These are phyloP conservation scores for Paraplagusia blochii DNA, from an alignment of 2,113 vertebrate species.

Conservation along the genomic window DNA sequence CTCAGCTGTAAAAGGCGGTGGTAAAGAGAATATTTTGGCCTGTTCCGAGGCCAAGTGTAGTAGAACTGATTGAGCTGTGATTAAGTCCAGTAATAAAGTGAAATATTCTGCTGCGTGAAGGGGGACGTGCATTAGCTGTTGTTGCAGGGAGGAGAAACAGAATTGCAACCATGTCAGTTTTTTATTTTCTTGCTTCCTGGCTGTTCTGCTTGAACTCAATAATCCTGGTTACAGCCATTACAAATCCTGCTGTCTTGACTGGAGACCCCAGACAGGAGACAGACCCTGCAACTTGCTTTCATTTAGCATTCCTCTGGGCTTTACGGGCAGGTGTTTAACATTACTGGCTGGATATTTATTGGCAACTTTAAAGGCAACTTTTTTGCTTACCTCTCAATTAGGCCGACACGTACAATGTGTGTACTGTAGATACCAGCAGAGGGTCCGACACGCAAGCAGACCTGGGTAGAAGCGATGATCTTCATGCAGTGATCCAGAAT, in stretches of 20 bases:
- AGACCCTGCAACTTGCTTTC: constrained; percentile 76
- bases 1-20: constrained; percentile 30
- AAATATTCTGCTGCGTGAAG: constrained; percentile 17
- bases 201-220: constrained; percentile 70
- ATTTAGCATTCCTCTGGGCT: constrained; percentile 80
- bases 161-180: constrained; percentile 40
- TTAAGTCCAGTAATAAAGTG: constrained; percentile 22
- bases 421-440: constrained; percentile 39
- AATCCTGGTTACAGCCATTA: constrained; percentile 78
- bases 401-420: constrained; percentile 46
- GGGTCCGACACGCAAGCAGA: background rate
- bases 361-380: constrained; percentile 76
- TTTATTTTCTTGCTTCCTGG: constrained; percentile 55
- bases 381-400: constrained; percentile 81
- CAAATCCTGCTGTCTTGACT: constrained; percentile 77
- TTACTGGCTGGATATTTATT: constrained; percentile 80
- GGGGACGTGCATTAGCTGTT: constrained; percentile 21
- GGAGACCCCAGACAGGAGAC: constrained; percentile 76
- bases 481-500: constrained; percentile 5
- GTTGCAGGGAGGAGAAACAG: constrained; percentile 36
- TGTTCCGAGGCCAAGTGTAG: constrained; percentile 31
- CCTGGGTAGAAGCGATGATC: constrained; percentile 9
- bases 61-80: constrained; percentile 23
- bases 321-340: constrained; percentile 83
- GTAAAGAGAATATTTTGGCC: constrained; percentile 25